Base-by-base conservation (phyloP, 2,888 invertebrate genomes). In the Drosophila rubida region DNA sequence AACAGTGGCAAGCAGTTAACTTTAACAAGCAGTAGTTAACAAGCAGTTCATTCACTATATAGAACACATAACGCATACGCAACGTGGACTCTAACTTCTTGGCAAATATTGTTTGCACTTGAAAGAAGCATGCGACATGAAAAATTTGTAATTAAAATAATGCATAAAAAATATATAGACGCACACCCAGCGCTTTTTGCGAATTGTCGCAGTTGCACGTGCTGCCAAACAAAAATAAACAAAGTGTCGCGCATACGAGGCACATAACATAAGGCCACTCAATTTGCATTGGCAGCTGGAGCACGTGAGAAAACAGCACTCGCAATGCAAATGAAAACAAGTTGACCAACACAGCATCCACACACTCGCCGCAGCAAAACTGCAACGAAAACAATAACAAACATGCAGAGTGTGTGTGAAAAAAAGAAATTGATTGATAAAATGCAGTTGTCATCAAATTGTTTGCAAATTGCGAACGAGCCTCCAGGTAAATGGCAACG, bases 221-320 rank as follows among this genome's bases (percentile, higher is more conserved):
- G 79, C 75, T 51, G 27, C 35, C 65, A 67, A 74, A 77, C 66
- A 80, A 86, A 80, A 86, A 86, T 77, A 83, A 83, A 83, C 76
- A 81, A 67, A 66, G 50, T 74, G 67, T 35, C 53, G 55, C 42
- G 55, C 45, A 39, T 23, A 45, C 55, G 30, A 13, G 16, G 25
- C 6, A 13, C 62, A 53, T 35, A 64, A 53, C 44, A 55, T 42
- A 73, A 60, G 59, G 73, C 76, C 77, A 79, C 70, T 75, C 77
- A 83, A 81, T 84, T 84, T 86, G 66, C 75, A 80, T 78, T 69
- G 61, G 64, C 76, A 73, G 61, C 64, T 48, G 61, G 45, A 49
- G 68, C 87, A 81, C 83, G 87, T 87, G 87, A 74, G 81, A 80
- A 80, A 82, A 81, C 71, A 69, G 16, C n/a, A 55, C 37, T 11